Conservation (phyloP, 2,113 vertebrate genomes). For the Ornithorhynchus anatinus region DNA sequence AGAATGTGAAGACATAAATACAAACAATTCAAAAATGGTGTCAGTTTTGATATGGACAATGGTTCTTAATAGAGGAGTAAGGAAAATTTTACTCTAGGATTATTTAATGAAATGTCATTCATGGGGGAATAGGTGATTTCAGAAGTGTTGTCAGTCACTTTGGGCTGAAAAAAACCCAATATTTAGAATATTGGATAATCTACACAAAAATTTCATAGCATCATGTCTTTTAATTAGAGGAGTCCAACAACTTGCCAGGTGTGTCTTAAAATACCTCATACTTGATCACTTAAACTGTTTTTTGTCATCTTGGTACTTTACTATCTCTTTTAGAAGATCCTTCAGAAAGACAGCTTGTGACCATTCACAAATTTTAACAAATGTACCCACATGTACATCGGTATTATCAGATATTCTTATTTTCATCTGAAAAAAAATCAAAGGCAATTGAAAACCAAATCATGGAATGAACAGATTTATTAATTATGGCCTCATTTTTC, state of each 20-base stretch:
- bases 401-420: conserved; percentile 75
- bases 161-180: conserved; percentile 52
- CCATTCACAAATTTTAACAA: conserved; percentile 73
- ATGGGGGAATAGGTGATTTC: conserved; percentile 61
- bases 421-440: conserved; percentile 75
- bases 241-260: conserved; percentile 32
- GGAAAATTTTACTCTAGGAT: conserved; percentile 23
- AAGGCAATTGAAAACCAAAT: conserved; percentile 73
- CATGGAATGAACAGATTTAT: conserved; percentile 71
- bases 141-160: conserved; percentile 59
- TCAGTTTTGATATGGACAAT: conserved; percentile 36
- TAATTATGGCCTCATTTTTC: conserved; percentile 64
- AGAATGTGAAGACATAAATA: conserved; percentile 26
- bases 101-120: conserved; percentile 65
- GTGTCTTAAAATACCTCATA: conserved; percentile 55
- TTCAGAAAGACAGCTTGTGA: conserved; percentile 69
- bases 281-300: conserved; percentile 61
- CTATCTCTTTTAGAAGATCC: conserved; percentile 65
- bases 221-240: conserved; percentile 12
- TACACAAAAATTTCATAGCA: conserved; percentile 25
- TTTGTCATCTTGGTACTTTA: conserved; percentile 65
- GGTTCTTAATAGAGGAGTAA: conserved; percentile 29
- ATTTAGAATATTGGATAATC: conserved; percentile 41
- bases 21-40: conserved; percentile 22
- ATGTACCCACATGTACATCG: conserved; percentile 69